A percentile compares a stretch with the other conserved stretches of the same genome.
Evolutionary conservation across 2,113 vertebrate genomes (phyloP).

Genomic region (Hyperoodon ampullatus): DNA sequence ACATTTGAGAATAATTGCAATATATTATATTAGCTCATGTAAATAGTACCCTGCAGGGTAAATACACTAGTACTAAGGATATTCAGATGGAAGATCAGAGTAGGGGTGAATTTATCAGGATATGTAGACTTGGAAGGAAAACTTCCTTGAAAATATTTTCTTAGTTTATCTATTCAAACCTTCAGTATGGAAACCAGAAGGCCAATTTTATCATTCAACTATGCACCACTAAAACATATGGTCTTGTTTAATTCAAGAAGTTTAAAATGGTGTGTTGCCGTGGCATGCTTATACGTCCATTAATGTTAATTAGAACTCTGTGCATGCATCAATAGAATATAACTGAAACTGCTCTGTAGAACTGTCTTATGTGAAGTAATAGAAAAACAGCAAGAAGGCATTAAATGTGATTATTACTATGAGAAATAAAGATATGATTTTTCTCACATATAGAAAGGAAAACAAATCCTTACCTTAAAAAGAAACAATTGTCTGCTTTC

Average conservation of each 20-base stretch:
- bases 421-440: conserved; percentile 32
- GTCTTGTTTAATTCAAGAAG: conserved; percentile 79
- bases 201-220: conserved; percentile 55
- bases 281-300: conserved; percentile 68
- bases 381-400: conserved; percentile 54
- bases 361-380: conserved; percentile 51
- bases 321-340: not conserved
- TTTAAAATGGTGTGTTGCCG: conserved; percentile 57
- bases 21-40: not conserved
- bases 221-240: conserved; percentile 66
- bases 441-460: conserved; percentile 39
- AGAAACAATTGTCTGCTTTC: not conserved
- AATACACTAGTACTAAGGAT: not conserved
- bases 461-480: not conserved
- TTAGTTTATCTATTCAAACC: conserved; percentile 28
- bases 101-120: not conserved
- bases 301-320: conserved; percentile 71
- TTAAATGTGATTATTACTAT: conserved; percentile 56
- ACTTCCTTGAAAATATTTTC: conserved; percentile 49
- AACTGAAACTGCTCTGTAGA: conserved; percentile 42
- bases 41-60: not conserved
- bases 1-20: conserved; percentile 16
- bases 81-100: not conserved
- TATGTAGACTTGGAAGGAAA: conserved; percentile 62
- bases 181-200: conserved; percentile 64